Evolutionary conservation across 2,888 invertebrate genomes (phyloP).

Genomic region (Drosophila emarginata): DNA sequence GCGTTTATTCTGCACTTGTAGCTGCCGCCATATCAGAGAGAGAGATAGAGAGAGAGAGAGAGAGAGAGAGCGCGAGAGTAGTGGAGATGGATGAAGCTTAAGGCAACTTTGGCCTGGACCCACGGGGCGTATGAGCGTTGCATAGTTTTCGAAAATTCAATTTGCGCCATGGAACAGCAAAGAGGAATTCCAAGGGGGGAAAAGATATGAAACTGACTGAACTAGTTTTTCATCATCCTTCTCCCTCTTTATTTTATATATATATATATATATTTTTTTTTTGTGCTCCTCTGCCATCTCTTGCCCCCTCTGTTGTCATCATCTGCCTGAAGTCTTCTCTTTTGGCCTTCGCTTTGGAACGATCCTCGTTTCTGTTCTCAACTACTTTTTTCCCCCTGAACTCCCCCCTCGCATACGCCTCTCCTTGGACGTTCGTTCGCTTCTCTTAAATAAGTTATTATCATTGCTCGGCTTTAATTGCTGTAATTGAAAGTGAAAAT

Average conservation of each 20-base stretch:
- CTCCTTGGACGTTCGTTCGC: constrained; percentile 26
- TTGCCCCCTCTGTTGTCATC: constrained; percentile 6
- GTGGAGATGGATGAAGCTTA: background rate
- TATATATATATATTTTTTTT: constrained; percentile 7
- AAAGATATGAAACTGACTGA: constrained; percentile 39
- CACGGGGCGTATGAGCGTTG: constrained; percentile 78
- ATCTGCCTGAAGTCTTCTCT: constrained; percentile 33
- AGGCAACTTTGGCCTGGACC: constrained; percentile 44
- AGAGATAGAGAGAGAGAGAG: background rate
- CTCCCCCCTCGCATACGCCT: background rate
- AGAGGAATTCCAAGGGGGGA: constrained; percentile 2
- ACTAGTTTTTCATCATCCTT: constrained; percentile 51
- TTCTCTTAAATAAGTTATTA: constrained; percentile 79
- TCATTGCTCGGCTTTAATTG: constrained; percentile 79
- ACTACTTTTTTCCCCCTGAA: background rate
- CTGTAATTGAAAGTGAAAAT: constrained; percentile 81
- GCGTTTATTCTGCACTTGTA: constrained; percentile 76
- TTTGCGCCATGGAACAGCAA: constrained; percentile 52
- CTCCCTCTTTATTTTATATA: constrained; percentile 11
- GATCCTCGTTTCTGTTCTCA: constrained; percentile 24
- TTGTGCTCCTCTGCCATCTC: constrained; percentile 4
- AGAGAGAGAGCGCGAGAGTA: background rate
- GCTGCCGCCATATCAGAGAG: constrained; percentile 19
- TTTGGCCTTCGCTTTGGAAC: constrained; percentile 23
- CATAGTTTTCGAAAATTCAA: constrained; percentile 77